Conservation (phyloP, 2,797 vertebrate genomes). For the Ctenosaura bakeri region DNA sequence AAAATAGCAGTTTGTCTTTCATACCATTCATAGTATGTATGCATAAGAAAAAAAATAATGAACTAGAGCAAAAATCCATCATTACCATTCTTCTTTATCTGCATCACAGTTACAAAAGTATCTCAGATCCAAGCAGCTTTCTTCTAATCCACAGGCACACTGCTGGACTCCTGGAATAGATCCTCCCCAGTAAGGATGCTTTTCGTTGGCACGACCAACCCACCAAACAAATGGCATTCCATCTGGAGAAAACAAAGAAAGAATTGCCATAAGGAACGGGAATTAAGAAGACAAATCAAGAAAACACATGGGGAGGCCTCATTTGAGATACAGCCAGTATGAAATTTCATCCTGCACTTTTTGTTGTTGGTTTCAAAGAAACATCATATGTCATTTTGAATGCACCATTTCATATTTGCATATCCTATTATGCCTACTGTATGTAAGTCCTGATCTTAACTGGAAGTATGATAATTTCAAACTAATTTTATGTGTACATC, state of each 20-base stretch:
- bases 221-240: conserved; percentile 94
- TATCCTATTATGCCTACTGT: background rate
- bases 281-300: conserved; percentile 48
- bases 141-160: conserved; percentile 94
- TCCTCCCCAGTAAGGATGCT: conserved; percentile 94
- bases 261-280: conserved; percentile 50
- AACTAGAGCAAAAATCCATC: conserved; percentile 22
- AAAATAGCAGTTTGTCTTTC: background rate
- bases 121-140: conserved; percentile 93
- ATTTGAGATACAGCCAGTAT: background rate
- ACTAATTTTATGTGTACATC: background rate
- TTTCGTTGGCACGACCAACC: conserved; percentile 90
- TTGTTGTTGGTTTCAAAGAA: background rate
- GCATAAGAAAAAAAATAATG: conserved; percentile 13
- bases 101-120: conserved; percentile 98
- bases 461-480: background rate
- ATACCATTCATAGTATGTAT: conserved; percentile 5
- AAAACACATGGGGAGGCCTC: background rate
- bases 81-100: conserved; percentile 91
- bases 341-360: background rate
- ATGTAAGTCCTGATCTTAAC: background rate
- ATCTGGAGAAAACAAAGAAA: conserved; percentile 79
- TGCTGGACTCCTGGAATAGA: conserved; percentile 92
- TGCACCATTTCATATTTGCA: conserved; percentile 24
- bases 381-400: conserved; percentile 25